phyloP scores from a whole-genome alignment of 2,888 invertebrate species.

The Platypus cylindrus region DNA sequence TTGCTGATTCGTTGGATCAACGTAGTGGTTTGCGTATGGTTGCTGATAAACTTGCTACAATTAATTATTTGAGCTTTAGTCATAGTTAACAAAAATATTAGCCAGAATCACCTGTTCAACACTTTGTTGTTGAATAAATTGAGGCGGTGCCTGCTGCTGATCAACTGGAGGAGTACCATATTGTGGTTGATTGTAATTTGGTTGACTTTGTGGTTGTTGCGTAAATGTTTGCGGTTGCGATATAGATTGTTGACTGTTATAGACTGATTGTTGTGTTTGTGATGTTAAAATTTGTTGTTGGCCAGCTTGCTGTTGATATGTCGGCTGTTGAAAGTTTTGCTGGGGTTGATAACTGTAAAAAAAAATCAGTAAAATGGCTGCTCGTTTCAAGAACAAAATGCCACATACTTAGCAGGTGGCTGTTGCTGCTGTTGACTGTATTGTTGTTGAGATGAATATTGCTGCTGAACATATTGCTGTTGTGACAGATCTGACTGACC shows the following conservation, averaged over 20 bases:
- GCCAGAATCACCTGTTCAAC: constrained; percentile 12
- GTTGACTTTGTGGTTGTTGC: constrained; percentile 5
- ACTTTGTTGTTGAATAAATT: constrained; percentile 13
- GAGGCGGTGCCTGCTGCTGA: constrained; percentile 16
- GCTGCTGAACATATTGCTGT: constrained; percentile 9
- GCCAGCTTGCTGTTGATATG: constrained; percentile 7
- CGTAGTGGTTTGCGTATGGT: constrained; percentile 9
- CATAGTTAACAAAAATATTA: too few species aligned
- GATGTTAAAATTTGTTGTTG: constrained; percentile 2
- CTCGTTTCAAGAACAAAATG: neutral
- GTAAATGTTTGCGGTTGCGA: constrained; percentile 9
- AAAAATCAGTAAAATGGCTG: neutral
- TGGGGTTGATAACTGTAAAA: constrained; percentile 8
- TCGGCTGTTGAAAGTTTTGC: constrained; percentile 9
- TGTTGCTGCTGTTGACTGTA: constrained; percentile 28
- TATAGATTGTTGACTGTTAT: constrained; percentile 3
- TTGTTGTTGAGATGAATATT: constrained; percentile 23
- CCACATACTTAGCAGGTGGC: too few species aligned
- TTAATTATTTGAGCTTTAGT: too few species aligned
- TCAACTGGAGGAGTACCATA: constrained; percentile 12
- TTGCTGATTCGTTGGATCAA: too few species aligned
- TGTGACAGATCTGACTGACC: constrained; percentile 12
- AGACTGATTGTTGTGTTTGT: constrained; percentile 2
- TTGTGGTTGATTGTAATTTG: constrained; percentile 11
- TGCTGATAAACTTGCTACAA: constrained; percentile 15